A percentile compares a stretch with the other conserved stretches of the same genome.
These are phyloP conservation scores for Umimayanthus chanpuru DNA, from an alignment of 92 coral and sea anemone species.

Conservation along the genomic window DNA sequence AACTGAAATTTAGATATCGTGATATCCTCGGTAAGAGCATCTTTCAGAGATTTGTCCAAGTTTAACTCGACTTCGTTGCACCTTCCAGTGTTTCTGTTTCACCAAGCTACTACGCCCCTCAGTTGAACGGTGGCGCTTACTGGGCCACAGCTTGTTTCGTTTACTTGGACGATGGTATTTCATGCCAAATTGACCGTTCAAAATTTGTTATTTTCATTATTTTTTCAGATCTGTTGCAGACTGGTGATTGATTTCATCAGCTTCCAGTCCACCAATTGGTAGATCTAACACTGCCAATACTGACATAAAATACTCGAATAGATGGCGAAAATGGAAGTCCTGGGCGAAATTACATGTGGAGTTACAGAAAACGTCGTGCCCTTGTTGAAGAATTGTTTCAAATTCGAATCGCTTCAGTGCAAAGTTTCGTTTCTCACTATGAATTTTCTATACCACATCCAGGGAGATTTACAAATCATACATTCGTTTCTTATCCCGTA, in stretches of 20 bases:
- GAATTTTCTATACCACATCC: slow-evolving; percentile 17
- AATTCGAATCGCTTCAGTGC: not conserved
- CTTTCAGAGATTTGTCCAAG: no score
- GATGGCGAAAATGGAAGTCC: slow-evolving; percentile 40
- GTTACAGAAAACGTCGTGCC: not conserved
- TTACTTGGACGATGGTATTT: no score
- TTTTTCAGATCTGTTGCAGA: slow-evolving; percentile 4
- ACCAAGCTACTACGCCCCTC: slow-evolving; percentile 7
- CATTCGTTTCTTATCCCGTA: not conserved
- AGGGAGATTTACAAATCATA: not conserved
- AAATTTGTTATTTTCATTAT: not conserved
- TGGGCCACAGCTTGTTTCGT: slow-evolving; percentile 15
- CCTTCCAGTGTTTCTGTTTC: not conserved
- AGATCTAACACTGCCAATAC: not conserved
- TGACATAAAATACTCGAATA: slow-evolving; percentile 28
- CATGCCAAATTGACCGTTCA: not conserved
- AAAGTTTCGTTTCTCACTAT: not conserved
- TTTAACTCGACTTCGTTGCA: no score
- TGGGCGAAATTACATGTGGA: slow-evolving; percentile 34
- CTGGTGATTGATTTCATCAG: slow-evolving; percentile 16
- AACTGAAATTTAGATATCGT: no score
- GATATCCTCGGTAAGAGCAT: no score
- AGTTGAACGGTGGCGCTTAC: not conserved
- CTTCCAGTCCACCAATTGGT: not conserved
- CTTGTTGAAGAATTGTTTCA: slow-evolving; percentile 22